Evolutionary conservation across 2,888 invertebrate genomes (phyloP).

Genomic region (Acanthoscelides obtectus): DNA sequence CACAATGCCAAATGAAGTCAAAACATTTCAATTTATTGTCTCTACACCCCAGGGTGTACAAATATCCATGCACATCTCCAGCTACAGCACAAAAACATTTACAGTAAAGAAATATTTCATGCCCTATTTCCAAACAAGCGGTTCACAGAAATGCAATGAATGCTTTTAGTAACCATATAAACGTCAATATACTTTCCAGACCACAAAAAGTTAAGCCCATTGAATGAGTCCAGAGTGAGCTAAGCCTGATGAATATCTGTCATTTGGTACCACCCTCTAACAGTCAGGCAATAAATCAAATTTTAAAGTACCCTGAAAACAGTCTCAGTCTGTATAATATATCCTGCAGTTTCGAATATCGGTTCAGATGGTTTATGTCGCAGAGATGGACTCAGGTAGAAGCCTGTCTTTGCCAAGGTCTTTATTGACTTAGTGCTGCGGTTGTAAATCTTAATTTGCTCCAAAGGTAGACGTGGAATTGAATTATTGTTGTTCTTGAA

Average conservation of each 20-base stretch:
- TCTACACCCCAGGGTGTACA: not conserved
- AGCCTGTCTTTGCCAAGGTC: not conserved
- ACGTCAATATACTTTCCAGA: not conserved
- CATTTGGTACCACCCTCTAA: conserved; percentile 13
- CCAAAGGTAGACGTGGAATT: not conserved
- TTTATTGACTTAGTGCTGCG: not conserved
- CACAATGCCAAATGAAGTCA: not conserved
- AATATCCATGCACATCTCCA: not conserved
- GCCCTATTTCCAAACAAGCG: not conserved
- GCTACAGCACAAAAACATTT: not conserved
- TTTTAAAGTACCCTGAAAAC: conserved; percentile 11
- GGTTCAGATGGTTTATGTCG: conserved; percentile 1
- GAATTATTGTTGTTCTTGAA: not conserved
- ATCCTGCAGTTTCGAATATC: conserved; percentile 15
- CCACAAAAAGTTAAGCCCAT: not conserved
- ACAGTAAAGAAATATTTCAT: not conserved
- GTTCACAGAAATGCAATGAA: not conserved
- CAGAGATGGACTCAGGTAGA: not conserved
- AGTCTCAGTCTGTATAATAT: conserved; percentile 4
- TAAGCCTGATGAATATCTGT: conserved; percentile 13
- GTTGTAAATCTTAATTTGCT: not conserved
- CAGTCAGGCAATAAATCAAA: conserved; percentile 15
- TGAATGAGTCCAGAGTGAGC: not conserved
- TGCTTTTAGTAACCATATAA: not conserved
- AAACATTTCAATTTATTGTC: not conserved